These are phyloP conservation scores for Hemitrygon akajei DNA, from an alignment of 2,797 vertebrate species.

Conservation along the genomic window DNA sequence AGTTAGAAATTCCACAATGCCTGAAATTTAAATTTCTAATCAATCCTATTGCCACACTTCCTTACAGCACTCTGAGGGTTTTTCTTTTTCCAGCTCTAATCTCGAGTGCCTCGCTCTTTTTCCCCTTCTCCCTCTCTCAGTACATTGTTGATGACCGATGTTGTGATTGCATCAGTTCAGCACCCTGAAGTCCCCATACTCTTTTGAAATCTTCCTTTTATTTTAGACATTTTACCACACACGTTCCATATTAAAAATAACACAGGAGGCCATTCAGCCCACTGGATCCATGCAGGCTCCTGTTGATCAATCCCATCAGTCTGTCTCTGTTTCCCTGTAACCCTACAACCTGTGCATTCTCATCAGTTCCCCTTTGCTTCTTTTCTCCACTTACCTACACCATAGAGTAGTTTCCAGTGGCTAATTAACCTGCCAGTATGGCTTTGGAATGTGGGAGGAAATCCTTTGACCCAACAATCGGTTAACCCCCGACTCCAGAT, in stretches of 20 bases:
- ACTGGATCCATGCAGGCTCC: too few species aligned
- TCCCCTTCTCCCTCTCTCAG: not conserved
- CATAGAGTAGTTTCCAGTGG: too few species aligned
- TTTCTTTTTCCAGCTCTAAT: not conserved
- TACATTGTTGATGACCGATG: not conserved
- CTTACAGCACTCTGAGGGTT: not conserved
- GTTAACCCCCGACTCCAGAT: not conserved
- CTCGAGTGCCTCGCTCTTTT: not conserved
- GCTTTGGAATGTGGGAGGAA: too few species aligned
- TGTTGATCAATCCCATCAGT: too few species aligned
- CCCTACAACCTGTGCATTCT: too few species aligned
- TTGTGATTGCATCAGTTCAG: too few species aligned
- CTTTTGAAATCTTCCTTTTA: not conserved
- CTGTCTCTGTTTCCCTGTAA: too few species aligned
- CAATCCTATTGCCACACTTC: not conserved
- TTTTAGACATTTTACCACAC: not conserved
- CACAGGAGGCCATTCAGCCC: too few species aligned
- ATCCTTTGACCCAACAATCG: not conserved
- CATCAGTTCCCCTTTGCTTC: too few species aligned
- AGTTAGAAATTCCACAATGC: not conserved
- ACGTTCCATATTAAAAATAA: too few species aligned
- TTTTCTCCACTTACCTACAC: too few species aligned
- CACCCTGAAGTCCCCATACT: not conserved
- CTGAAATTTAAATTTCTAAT: not conserved
- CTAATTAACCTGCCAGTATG: too few species aligned